Evolutionary conservation across 2,113 vertebrate genomes (phyloP).

Genomic region (Cacatua alba): DNA sequence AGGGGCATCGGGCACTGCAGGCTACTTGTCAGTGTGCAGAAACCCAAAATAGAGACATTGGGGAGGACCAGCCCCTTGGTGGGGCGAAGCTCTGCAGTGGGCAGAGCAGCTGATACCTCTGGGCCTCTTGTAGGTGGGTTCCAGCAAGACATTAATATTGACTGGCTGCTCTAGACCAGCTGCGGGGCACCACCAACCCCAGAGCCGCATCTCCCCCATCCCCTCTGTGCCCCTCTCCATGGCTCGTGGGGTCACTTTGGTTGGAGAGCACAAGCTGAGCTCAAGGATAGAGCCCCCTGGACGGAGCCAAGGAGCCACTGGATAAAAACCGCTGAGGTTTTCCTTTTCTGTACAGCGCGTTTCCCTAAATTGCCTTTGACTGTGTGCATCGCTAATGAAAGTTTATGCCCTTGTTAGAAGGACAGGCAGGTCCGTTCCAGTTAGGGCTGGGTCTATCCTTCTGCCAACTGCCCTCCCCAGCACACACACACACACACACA

Average conservation of each 20-base stretch:
- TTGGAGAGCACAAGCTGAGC: constrained; percentile 19
- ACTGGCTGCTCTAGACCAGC: not conserved
- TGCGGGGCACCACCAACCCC: not conserved
- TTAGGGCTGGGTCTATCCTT: constrained; percentile 92
- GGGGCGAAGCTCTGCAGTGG: not conserved
- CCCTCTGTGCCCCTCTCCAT: not conserved
- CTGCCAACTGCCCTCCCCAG: constrained; percentile 74
- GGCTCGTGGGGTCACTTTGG: constrained; percentile 62
- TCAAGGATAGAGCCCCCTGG: constrained; percentile 69
- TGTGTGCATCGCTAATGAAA: constrained; percentile 99
- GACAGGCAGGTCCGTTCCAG: constrained; percentile 95
- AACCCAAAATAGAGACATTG: not conserved
- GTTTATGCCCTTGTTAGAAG: constrained; percentile 99
- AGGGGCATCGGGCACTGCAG: not conserved
- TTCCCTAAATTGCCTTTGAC: constrained; percentile 99
- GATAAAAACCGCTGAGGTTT: constrained; percentile 93
- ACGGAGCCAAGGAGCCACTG: constrained; percentile 66
- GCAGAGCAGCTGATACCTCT: not conserved
- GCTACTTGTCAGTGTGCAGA: not conserved
- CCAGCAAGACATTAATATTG: not conserved
- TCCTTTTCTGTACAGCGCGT: constrained; percentile 92
- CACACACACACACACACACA: not conserved
- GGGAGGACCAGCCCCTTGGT: not conserved
- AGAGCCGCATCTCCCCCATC: not conserved
- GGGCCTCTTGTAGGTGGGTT: not conserved